These are phyloP conservation scores for Antidorcas marsupialis DNA, from an alignment of 2,113 vertebrate species.

Conservation along the genomic window DNA sequence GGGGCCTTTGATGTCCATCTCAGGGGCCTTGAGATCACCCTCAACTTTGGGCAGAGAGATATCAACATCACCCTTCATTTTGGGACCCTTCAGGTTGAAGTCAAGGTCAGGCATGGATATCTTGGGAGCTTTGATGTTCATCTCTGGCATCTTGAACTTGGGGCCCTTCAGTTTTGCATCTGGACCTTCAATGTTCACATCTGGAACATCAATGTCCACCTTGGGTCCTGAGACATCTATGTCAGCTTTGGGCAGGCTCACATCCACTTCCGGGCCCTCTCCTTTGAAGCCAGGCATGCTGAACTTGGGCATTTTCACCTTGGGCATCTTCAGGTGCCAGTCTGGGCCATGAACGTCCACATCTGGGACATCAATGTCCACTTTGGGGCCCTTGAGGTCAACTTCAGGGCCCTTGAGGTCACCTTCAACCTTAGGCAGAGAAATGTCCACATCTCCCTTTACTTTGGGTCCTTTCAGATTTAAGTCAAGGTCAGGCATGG, in stretches of 20 bases:
- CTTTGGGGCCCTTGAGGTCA: constrained; percentile 64
- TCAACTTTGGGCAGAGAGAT: too few species aligned
- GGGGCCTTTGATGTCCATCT: too few species aligned
- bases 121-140: too few species aligned
- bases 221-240: too few species aligned
- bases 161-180: too few species aligned
- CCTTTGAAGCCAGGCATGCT: constrained; percentile 70
- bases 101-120: too few species aligned
- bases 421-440: constrained; percentile 42
- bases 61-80: too few species aligned
- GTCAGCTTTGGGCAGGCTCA: too few species aligned
- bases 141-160: too few species aligned
- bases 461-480: constrained; percentile 56
- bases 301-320: constrained; percentile 75
- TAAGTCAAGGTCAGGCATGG: constrained; percentile 66
- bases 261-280: constrained; percentile 52
- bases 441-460: constrained; percentile 46
- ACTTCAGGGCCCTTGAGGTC: constrained; percentile 45
- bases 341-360: constrained; percentile 55
- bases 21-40: too few species aligned
- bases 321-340: constrained; percentile 73
- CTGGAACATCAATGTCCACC: too few species aligned
- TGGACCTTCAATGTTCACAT: constrained; percentile 60
- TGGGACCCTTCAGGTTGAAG: too few species aligned
- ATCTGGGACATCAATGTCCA: constrained; percentile 47